A percentile compares a stretch with the other conserved stretches of the same genome.
phyloP scores from a whole-genome alignment of 2,113 vertebrate genomes.

The Hippocampus mohnikei region DNA sequence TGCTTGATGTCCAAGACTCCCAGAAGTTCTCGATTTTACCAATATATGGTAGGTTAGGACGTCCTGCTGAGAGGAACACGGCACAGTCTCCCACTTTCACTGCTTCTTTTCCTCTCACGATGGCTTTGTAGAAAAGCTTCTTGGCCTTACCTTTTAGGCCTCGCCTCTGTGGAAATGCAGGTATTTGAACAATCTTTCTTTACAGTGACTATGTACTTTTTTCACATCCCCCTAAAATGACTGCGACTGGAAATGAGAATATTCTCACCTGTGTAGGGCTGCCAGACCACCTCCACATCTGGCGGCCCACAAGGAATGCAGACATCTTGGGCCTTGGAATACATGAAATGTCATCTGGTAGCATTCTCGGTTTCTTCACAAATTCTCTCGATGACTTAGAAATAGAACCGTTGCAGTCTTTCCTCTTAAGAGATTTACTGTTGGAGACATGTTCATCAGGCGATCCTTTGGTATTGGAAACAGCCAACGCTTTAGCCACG shows the following conservation, averaged over 20 bases:
- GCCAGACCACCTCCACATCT: slow-evolving; percentile 96
- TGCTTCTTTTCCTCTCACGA: slow-evolving; percentile 88
- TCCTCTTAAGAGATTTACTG: slow-evolving; percentile 78
- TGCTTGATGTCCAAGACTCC: slow-evolving; percentile 96
- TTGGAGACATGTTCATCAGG: slow-evolving; percentile 39
- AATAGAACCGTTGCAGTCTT: slow-evolving; percentile 77
- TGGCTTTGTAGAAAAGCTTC: slow-evolving; percentile 97
- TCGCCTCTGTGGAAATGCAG: slow-evolving; percentile 77
- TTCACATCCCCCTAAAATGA: background rate
- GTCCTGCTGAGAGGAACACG: slow-evolving; percentile 90
- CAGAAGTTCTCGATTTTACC: slow-evolving; percentile 97
- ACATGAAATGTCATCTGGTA: slow-evolving; percentile 76
- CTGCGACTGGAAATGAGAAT: background rate
- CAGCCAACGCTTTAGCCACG: slow-evolving; percentile 80
- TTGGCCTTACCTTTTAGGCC: slow-evolving; percentile 94
- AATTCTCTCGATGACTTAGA: slow-evolving; percentile 81
- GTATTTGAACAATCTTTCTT: slow-evolving; percentile 23
- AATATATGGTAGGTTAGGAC: slow-evolving; percentile 91
- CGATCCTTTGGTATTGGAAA: slow-evolving; percentile 75
- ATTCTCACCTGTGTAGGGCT: slow-evolving; percentile 88
- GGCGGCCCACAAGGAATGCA: slow-evolving; percentile 83
- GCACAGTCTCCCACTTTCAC: slow-evolving; percentile 92
- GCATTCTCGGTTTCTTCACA: slow-evolving; percentile 85
- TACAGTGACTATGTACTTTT: background rate
- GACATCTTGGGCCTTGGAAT: slow-evolving; percentile 85